Evolutionary conservation across 2,797 vertebrate species (phyloP).

Genomic region (Aselliscus stoliczkanus): DNA sequence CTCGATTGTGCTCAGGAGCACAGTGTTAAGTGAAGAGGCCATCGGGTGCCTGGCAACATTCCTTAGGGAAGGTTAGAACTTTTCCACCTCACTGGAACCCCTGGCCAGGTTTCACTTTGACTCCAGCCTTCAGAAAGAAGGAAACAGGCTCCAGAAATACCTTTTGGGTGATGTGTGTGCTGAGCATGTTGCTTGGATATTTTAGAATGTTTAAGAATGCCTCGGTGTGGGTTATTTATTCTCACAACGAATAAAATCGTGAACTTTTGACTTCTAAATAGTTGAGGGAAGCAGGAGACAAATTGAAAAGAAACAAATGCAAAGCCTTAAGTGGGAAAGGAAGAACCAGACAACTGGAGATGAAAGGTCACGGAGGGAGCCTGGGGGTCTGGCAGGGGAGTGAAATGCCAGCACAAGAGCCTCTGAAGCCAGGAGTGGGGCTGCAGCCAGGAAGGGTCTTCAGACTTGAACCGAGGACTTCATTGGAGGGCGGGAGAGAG

Average conservation of each 20-base stretch:
- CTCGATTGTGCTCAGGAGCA: neutral
- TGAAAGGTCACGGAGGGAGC: neutral
- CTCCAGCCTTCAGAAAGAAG: neutral
- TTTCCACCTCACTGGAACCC: neutral
- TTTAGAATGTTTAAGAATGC: neutral
- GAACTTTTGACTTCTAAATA: neutral
- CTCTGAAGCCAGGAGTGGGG: neutral
- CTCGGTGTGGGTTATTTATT: neutral
- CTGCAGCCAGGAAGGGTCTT: neutral
- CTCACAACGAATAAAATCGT: neutral
- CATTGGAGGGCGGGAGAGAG: neutral
- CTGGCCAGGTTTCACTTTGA: neutral
- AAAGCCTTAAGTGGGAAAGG: neutral
- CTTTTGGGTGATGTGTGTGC: neutral
- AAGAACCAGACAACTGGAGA: neutral
- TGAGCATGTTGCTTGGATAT: neutral
- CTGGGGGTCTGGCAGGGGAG: neutral
- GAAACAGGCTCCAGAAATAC: neutral
- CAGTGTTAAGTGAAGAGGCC: neutral
- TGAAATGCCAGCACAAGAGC: neutral
- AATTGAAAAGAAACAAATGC: neutral
- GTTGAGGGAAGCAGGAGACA: neutral
- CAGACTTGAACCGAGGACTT: neutral
- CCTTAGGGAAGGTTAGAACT: neutral
- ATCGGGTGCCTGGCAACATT: fast-evolving